Percentiles rank a stretch among this genome's conserved stretches.
Evolutionary conservation across 2,888 invertebrate genomes (phyloP).

Genomic region (Eristalis intricaria): DNA sequence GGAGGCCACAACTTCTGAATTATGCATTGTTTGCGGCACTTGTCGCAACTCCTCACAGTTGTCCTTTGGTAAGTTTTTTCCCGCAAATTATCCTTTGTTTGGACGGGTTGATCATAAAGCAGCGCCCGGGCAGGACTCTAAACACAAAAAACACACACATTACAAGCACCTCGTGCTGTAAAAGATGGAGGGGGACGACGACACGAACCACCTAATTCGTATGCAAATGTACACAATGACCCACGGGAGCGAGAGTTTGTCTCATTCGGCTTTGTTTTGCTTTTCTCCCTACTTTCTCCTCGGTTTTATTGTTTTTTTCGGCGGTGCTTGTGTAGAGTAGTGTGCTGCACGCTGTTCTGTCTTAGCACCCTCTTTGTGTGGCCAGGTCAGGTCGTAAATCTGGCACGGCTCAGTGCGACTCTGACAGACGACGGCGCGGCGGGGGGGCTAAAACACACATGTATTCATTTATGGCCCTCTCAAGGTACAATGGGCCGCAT

Average conservation of each 20-base stretch:
- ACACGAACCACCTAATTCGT: constrained; percentile 52
- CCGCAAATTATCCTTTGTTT: neutral
- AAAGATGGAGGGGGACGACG: constrained; percentile 1
- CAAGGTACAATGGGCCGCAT: constrained; percentile 27
- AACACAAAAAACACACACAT: neutral
- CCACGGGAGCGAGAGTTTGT: constrained; percentile 24
- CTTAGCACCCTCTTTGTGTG: constrained; percentile 50
- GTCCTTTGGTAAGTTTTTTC: neutral
- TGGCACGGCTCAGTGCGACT: constrained; percentile 40
- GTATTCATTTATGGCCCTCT: constrained; percentile 41
- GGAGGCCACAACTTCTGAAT: neutral
- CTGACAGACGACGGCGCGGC: neutral
- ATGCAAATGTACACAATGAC: constrained; percentile 63
- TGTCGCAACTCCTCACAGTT: constrained; percentile 2
- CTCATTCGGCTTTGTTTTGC: constrained; percentile 5
- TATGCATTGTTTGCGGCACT: constrained; percentile 9
- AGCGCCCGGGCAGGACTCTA: neutral
- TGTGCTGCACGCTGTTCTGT: constrained; percentile 45
- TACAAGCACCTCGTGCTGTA: constrained; percentile 7
- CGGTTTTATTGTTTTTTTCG: constrained; percentile 41
- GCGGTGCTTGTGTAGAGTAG: constrained; percentile 42
- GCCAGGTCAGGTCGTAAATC: constrained; percentile 58
- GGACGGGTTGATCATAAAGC: constrained; percentile 6
- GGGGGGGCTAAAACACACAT: constrained; percentile 4
- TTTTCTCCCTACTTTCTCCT: constrained; percentile 19